Evolutionary conservation across 2,113 vertebrate species (phyloP), one percentile per base, ranked within the genome.

Genomic region (Hiodon alosoides): DNA sequence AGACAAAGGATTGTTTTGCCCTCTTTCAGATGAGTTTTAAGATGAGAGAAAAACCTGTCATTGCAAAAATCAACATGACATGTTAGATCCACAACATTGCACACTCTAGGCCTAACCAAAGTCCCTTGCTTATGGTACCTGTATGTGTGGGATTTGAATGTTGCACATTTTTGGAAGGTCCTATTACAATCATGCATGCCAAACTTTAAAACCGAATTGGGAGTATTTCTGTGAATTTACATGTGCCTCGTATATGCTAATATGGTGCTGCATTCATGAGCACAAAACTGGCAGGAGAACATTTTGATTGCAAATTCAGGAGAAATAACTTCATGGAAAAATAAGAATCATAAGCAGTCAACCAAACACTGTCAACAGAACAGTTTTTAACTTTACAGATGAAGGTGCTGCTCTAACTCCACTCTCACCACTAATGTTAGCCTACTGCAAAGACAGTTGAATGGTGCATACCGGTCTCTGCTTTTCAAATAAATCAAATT

Each of bases 21-120:
- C 57, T 80, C 76, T 51, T 46, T 72, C n/a, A 78, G 75, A 16
- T 81, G 74, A 10, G 16, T 13, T 71, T 77, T 79, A 54, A 79
- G 58, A 70, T 79, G 59, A 16, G 60, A 73, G 66, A 59, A 80
- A 80, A 77, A 77, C 11, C 46, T 72, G 70, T 16, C 59, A 78
- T 50, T 31, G 59, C 72, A 78, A 7, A 55, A 74, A 17, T 31
- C 50, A 78, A 78, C 58, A 74, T 75, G 72, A 55, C 77, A 78
- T n/a, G 57, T 78, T n/a, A 78, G 67, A 11, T 73, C 72, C 66
- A 74, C 62, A 59, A 50, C 5, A 14, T 8, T 67, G 64, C 8
- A 50, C 51, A 17, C 46, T 68, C 57, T 70, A n/a, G 66, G 58
- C 50, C 14, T 6, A 64, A 55, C 6, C 31, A 31, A 31, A 17